Conservation (phyloP, 2,113 vertebrate species). For the Polypterus senegalus region DNA sequence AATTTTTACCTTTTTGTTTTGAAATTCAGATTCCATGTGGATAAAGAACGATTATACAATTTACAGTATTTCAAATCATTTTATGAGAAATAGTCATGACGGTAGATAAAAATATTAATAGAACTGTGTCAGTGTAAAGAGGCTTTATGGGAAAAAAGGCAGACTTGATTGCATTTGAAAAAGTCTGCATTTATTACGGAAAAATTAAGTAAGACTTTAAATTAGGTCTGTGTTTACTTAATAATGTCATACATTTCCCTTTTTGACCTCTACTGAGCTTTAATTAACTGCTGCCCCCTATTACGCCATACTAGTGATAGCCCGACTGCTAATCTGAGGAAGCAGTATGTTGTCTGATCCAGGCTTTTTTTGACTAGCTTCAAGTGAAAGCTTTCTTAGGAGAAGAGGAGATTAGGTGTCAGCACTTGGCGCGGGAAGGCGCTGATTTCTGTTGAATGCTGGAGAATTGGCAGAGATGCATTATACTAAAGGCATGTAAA, state of each 20-base stretch:
- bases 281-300: slow-evolving; percentile 23
- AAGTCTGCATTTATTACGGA: no score
- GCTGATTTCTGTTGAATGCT: slow-evolving; percentile 25
- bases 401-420: slow-evolving; percentile 36
- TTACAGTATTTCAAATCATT: no score
- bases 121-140: no score
- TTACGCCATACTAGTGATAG: not conserved
- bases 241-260: slow-evolving; percentile 7
- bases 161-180: no score
- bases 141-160: no score
- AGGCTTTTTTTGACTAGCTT: not conserved
- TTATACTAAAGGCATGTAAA: no score
- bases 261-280: slow-evolving; percentile 16
- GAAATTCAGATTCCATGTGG: no score
- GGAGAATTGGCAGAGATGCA: not conserved
- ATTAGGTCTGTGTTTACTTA: not conserved
- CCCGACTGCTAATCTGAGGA: not conserved
- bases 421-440: slow-evolving; percentile 31
- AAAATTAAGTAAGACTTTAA: not conserved
- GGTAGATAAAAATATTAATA: no score
- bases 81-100: no score
- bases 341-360: not conserved
- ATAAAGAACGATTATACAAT: no score
- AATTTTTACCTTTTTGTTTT: no score
- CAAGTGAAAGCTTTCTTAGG: slow-evolving; percentile 22